These are phyloP conservation scores for Cranoglanis bouderius DNA, from an alignment of 2,113 vertebrate species.

Conservation along the genomic window DNA sequence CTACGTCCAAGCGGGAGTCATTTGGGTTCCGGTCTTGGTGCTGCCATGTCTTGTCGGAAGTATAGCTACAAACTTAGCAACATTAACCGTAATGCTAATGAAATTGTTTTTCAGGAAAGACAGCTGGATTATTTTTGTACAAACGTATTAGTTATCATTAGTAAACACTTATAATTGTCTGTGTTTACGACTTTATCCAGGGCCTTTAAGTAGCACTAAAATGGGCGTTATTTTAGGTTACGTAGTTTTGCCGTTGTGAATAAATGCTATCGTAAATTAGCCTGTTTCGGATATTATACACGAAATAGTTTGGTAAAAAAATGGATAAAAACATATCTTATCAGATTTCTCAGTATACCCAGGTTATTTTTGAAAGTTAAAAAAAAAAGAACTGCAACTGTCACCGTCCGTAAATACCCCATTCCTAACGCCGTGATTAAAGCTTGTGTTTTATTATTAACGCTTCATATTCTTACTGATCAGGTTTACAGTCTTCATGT, in stretches of 20 bases:
- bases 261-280: rapidly evolving
- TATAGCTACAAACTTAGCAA: background rate
- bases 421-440: background rate
- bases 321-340: background rate
- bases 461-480: background rate
- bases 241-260: background rate
- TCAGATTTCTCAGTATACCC: background rate
- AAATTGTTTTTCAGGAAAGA: background rate
- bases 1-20: rapidly evolving
- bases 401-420: too few relatives aligned
- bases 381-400: too few relatives aligned
- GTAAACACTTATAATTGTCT: background rate
- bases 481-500: background rate
- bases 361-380: background rate
- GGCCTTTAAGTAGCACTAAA: background rate
- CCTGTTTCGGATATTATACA: background rate
- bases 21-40: background rate
- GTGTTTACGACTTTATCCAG: background rate
- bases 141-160: background rate
- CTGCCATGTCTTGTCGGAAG: slow-evolving; percentile 10
- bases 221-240: background rate
- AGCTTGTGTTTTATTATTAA: background rate
- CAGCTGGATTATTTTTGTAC: background rate
- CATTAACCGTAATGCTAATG: background rate
- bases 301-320: background rate